Base-by-base conservation (phyloP, 2,888 invertebrate genomes). In the Cinara cedri region DNA sequence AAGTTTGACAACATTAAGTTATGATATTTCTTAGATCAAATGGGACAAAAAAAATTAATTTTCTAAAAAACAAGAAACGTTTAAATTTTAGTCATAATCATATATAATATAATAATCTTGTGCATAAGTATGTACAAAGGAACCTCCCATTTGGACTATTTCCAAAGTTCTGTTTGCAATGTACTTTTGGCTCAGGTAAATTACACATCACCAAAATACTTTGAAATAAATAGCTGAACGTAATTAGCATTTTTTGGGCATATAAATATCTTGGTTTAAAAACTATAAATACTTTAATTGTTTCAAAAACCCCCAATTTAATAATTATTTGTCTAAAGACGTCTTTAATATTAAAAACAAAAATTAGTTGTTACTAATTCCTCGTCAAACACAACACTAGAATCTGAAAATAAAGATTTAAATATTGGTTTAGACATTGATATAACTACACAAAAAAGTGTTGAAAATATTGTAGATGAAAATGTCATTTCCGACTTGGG, bases 91-190 rank as follows among this genome's bases (percentile, higher is more conserved):
- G 16, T 1, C 55, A 16, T 70, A 54, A 70, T 70, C 54, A 70
- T n/a, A n/a, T n/a, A n/a, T n/a, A n/a, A n/a, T n/a, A n/a, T 11
- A 16, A 10, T 19, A 21, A 19, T 54, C 34, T 21, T 42, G 42
- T 34, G 9, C 54, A 70, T 16, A 70, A 70, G 54, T 70, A 55
- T 42, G 34, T 42, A 42, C 34, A 4, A 10, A 9, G 21, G 10
- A 16, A 54, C 14, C 21, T 19, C 42, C 19, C 42, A 4, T 13
- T 51, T 70, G 54, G 54, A 54, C 9, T 21, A 0, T 54, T 21
- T 54, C 70, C 70, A 70, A 42, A 14, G 42, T 42, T 42, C 21
- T 42, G 70, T 70, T 70, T 54, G 54, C 54, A 70, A 54, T 42
- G 42, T 21, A 42, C 16, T 9, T 14, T 44, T 21, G 21, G 16